phyloP scores from a whole-genome alignment of 2,888 invertebrate species.

The Amblyteles armatorius region DNA sequence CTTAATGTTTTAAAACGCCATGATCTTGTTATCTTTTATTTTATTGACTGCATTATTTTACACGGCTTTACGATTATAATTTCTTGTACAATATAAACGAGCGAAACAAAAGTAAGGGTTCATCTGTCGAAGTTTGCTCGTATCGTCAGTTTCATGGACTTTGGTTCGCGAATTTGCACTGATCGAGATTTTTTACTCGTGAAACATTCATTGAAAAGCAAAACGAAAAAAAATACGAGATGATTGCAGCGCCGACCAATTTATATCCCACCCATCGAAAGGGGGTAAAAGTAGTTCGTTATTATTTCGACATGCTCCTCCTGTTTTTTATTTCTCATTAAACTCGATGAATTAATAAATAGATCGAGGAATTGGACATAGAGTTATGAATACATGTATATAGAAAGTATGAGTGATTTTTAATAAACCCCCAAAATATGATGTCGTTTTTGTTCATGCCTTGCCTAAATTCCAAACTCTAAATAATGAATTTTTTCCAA shows the following conservation, averaged over 20 bases:
- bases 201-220: background rate
- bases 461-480: background rate
- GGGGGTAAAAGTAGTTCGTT: constrained; percentile 28
- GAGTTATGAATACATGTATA: constrained; percentile 63
- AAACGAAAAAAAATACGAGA: constrained; percentile 23
- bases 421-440: constrained; percentile 60
- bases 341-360: constrained; percentile 40
- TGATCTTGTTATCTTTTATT: constrained; percentile 7
- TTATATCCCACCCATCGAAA: constrained; percentile 24
- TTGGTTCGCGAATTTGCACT: constrained; percentile 26
- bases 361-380: constrained; percentile 38
- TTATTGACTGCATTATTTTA: constrained; percentile 42
- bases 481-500: too few relatives aligned
- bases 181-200: constrained; percentile 19
- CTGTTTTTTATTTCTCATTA: constrained; percentile 33
- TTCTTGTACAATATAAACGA: constrained; percentile 38
- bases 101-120: constrained; percentile 17
- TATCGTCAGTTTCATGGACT: constrained; percentile 23
- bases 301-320: constrained; percentile 25
- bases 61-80: constrained; percentile 47
- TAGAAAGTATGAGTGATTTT: constrained; percentile 67
- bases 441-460: background rate
- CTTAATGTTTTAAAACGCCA: background rate
- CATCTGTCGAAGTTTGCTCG: background rate
- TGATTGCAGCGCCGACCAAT: constrained; percentile 46